Conservation (phyloP, 2,113 vertebrate species). For the Lichenostomus cassidix region DNA sequence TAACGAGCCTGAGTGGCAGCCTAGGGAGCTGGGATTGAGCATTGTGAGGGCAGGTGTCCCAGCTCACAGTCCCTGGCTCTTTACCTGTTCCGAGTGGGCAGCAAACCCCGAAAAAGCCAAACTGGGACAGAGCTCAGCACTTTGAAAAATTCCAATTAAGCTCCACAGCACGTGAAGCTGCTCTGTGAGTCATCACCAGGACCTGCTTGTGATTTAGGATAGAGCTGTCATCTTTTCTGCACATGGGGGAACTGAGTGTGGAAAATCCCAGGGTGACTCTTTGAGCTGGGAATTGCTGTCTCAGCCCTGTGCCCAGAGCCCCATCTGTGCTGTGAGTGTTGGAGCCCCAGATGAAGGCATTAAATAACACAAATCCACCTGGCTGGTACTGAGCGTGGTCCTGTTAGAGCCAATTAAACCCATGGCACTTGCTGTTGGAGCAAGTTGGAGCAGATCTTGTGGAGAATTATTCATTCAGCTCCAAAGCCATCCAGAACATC, state of each 20-base stretch:
- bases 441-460: background rate
- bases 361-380: background rate
- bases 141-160: background rate
- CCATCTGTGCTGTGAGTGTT: accelerated
- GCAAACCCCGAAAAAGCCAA: background rate
- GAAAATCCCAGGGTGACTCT: background rate
- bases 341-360: background rate
- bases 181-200: background rate
- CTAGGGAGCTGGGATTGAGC: background rate
- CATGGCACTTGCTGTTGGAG: background rate
- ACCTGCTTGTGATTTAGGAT: background rate
- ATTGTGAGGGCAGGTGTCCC: background rate
- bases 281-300: background rate
- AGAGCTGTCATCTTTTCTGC: background rate
- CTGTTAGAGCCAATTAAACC: background rate
- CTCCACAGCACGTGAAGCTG: background rate
- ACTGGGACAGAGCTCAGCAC: background rate
- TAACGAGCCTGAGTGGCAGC: background rate
- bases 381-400: background rate
- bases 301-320: background rate
- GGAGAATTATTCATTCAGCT: background rate
- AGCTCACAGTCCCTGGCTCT: background rate
- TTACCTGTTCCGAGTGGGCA: background rate
- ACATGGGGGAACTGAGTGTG: accelerated
- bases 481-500: background rate